Evolutionary conservation across 2,888 invertebrate species (phyloP).

Genomic region (Phyllotreta striolata): DNA sequence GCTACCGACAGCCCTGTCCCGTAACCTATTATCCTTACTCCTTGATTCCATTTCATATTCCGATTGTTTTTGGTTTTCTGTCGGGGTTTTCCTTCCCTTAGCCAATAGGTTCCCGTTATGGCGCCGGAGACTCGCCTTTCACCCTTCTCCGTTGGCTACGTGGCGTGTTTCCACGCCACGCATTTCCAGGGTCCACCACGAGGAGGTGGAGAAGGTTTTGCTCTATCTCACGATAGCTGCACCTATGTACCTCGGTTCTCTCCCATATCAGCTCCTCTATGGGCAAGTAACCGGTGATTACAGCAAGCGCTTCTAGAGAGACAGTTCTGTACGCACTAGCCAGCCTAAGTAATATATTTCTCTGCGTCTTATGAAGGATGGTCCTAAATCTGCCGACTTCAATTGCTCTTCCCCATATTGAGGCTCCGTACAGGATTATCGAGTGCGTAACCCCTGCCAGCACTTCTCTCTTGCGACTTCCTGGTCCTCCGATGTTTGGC

Average conservation of each 20-base stretch:
- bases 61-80: too few species aligned
- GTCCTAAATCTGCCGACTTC: background rate
- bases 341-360: background rate
- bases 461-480: conserved; percentile 14
- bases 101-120: too few species aligned
- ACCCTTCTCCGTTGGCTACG: too few species aligned
- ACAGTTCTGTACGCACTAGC: conserved; percentile 6
- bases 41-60: too few species aligned
- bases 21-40: too few species aligned
- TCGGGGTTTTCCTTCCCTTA: too few species aligned
- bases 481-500: conserved; percentile 34
- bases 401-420: conserved; percentile 18
- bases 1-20: too few species aligned
- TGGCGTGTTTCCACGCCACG: too few species aligned
- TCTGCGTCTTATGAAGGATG: background rate
- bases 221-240: too few species aligned
- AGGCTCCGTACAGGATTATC: conserved; percentile 27
- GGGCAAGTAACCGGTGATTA: background rate
- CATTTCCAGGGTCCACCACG: too few species aligned
- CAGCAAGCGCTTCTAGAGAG: background rate
- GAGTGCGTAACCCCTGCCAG: conserved; percentile 22
- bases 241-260: background rate
- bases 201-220: too few species aligned
- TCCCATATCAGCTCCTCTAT: background rate
- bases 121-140: too few species aligned